Percentiles rank a stretch among this genome's conserved stretches.
Evolutionary conservation across 1,140 invertebrate genomes (phyloP).

Genomic region (Heliconius melpomene): DNA sequence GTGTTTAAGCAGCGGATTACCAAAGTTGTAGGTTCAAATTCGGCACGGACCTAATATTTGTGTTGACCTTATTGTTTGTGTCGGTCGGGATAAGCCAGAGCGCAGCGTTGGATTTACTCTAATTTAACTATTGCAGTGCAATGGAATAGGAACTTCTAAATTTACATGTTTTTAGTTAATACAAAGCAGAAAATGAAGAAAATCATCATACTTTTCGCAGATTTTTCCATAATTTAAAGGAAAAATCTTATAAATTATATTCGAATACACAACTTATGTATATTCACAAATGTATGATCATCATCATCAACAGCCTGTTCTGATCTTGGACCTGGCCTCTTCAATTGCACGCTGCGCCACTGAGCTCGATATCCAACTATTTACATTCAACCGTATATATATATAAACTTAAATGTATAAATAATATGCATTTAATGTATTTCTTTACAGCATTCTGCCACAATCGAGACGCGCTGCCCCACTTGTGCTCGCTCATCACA

Average conservation of each 20-base stretch:
- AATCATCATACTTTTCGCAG: not conserved
- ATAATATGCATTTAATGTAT: not conserved
- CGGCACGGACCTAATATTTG: not conserved
- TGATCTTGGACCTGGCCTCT: too few species aligned
- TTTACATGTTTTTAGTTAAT: not conserved
- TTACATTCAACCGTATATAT: too few species aligned
- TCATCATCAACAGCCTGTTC: too few species aligned
- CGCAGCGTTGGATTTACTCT: not conserved
- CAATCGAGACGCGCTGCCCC: conserved; percentile 86
- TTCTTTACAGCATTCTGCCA: conserved; percentile 89
- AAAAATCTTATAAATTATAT: too few species aligned
- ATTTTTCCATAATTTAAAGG: not conserved
- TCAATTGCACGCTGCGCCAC: too few species aligned
- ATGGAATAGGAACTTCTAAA: not conserved
- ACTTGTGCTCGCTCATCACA: conserved; percentile 91
- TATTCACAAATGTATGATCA: too few species aligned
- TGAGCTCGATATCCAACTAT: too few species aligned
- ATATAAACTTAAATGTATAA: too few species aligned
- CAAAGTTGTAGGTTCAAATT: conserved; percentile 2
- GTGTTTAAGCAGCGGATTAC: conserved; percentile 12
- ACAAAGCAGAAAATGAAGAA: not conserved
- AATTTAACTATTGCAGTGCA: conserved; percentile 11
- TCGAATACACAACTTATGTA: too few species aligned
- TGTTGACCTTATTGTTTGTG: conserved; percentile 12
- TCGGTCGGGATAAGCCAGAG: not conserved